Conservation (phyloP, 2,797 vertebrate genomes). For the Phataginus tricuspis region DNA sequence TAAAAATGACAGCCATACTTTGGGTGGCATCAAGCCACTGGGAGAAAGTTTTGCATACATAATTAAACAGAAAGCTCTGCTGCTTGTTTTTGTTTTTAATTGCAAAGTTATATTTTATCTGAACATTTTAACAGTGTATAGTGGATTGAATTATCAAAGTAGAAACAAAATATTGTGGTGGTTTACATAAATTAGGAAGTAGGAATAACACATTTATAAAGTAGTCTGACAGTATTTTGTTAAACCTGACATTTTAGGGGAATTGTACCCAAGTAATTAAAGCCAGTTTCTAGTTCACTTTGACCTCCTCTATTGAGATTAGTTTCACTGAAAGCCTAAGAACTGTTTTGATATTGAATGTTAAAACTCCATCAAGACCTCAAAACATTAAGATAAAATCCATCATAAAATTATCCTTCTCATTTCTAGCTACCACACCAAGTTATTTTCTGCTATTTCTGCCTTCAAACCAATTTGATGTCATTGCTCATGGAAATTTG, state of each 20-base stretch:
- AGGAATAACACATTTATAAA: conserved; percentile 17
- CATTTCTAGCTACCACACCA: conserved; percentile 72
- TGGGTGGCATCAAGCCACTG: neutral
- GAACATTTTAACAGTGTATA: neutral
- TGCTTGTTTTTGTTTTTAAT: neutral
- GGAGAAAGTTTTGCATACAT: neutral
- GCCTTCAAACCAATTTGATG: conserved; percentile 79
- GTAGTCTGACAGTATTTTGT: conserved; percentile 1
- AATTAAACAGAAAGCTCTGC: conserved; percentile 36
- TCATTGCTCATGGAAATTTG: conserved; percentile 73
- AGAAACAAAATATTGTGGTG: neutral
- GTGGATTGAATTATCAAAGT: neutral
- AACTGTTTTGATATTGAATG: neutral
- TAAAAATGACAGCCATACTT: neutral
- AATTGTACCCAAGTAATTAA: neutral
- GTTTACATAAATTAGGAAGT: neutral
- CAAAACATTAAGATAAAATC: conserved; percentile 36
- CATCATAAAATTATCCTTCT: conserved; percentile 67
- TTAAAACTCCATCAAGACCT: conserved; percentile 32
- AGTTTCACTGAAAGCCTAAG: neutral
- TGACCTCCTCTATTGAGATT: neutral
- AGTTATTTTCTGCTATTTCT: conserved; percentile 75
- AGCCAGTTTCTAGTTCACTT: neutral
- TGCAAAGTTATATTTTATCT: neutral
- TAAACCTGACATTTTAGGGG: conserved; percentile 42